phyloP scores from a whole-genome alignment of 2,797 vertebrate species.

The Lophotriccus pileatus region DNA sequence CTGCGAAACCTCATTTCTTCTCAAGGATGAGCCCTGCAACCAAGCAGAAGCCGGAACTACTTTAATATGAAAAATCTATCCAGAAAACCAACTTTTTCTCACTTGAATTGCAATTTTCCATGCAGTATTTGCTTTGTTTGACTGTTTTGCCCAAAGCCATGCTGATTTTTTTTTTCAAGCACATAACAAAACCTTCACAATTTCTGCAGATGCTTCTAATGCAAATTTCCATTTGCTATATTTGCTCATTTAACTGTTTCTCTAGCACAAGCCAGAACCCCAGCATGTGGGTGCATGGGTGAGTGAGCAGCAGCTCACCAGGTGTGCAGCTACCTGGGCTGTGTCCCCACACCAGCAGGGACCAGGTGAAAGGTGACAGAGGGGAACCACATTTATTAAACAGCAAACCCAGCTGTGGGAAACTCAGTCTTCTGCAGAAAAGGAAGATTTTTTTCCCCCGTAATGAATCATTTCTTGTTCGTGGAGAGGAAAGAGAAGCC shows the following conservation, averaged over 20 bases:
- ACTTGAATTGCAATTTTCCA: neutral
- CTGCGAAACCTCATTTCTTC: neutral
- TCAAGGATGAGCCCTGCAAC: neutral
- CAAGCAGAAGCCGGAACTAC: neutral
- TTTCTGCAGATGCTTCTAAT: constrained; percentile 25
- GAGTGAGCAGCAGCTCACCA: neutral
- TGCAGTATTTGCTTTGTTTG: constrained; percentile 23
- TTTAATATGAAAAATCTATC: neutral
- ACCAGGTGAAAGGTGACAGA: neutral
- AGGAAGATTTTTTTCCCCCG: neutral
- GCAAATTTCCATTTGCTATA: neutral
- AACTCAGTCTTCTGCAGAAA: neutral
- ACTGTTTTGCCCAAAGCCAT: constrained; percentile 16
- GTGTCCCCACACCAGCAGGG: rapidly evolving
- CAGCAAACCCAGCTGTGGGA: neutral
- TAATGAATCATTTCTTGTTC: neutral
- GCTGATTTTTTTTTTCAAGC: neutral
- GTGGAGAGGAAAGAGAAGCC: neutral
- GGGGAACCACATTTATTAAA: neutral
- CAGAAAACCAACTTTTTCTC: constrained; percentile 28
- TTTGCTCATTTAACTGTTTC: neutral
- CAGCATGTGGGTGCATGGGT: rapidly evolving
- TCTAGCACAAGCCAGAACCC: neutral
- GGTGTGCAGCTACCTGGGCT: neutral
- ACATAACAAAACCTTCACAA: neutral